A percentile compares a stretch with the other conserved stretches of the same genome.
phyloP scores from a whole-genome alignment of 2,797 vertebrate species.

The Syncerus caffer region DNA sequence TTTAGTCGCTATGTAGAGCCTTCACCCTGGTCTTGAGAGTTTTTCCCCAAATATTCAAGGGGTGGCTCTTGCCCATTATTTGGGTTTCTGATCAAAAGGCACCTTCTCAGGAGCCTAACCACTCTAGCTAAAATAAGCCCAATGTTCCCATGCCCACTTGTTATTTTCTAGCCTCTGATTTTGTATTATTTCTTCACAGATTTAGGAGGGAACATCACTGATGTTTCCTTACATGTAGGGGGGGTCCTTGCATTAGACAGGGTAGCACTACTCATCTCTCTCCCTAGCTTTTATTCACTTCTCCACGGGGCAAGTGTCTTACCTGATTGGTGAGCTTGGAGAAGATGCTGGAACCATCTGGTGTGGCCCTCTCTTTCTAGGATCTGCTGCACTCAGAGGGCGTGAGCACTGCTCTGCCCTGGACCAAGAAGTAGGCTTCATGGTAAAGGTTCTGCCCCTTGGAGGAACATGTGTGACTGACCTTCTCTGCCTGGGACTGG shows the following conservation, averaged over 20 bases:
- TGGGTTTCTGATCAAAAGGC: neutral
- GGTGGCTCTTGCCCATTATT: neutral
- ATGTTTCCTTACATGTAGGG: neutral
- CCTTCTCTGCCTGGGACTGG: neutral
- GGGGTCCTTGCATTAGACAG: neutral
- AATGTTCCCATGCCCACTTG: rapidly evolving
- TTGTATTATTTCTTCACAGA: neutral
- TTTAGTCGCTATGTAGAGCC: neutral
- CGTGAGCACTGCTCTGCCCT: neutral
- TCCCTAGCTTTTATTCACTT: neutral
- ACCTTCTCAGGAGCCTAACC: neutral
- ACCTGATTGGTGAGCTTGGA: neutral
- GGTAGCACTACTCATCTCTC: neutral
- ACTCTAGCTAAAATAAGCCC: neutral
- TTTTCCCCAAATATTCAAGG: neutral
- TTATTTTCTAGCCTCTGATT: neutral
- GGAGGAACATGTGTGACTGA: neutral
- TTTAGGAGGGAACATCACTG: neutral
- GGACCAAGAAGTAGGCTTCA: neutral
- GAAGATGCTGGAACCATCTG: neutral
- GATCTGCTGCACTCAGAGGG: neutral
- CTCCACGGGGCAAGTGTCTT: neutral
- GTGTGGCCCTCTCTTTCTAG: neutral
- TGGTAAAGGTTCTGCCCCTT: neutral
- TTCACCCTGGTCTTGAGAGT: neutral